phyloP scores from a whole-genome alignment of 1,140 invertebrate species.

The Cydia splendana region DNA sequence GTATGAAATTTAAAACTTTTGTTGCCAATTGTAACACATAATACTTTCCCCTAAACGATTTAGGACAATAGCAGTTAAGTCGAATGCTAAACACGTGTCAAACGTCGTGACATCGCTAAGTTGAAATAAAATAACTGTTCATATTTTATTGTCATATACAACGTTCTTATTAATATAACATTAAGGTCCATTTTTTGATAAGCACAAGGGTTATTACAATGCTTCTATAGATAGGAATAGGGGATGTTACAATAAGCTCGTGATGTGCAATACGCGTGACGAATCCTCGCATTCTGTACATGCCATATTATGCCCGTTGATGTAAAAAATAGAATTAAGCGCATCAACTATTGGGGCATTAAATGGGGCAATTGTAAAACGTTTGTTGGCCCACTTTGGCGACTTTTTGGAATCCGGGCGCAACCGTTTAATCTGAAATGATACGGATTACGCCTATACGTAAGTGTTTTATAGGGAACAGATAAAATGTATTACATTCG shows the following conservation, averaged over 20 bases:
- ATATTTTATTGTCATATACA: conserved; percentile 43
- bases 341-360: conserved; percentile 34
- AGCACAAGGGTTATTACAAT: background rate
- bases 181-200: background rate
- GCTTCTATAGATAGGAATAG: conserved; percentile 11
- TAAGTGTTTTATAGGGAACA: background rate
- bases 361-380: background rate
- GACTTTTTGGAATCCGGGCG: conserved; percentile 15
- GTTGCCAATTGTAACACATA: conserved; percentile 13
- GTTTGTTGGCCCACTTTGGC: conserved; percentile 20
- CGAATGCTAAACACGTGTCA: conserved; percentile 74
- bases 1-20: conserved; percentile 29
- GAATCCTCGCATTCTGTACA: conserved; percentile 57
- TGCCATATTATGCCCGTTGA: conserved; percentile 50
- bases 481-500: background rate
- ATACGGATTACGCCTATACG: conserved; percentile 14
- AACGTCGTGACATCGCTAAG: conserved; percentile 64
- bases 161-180: background rate
- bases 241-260: conserved; percentile 33
- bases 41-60: conserved; percentile 58
- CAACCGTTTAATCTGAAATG: conserved; percentile 8
- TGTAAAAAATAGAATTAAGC: conserved; percentile 71
- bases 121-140: conserved; percentile 63
- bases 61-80: conserved; percentile 68
- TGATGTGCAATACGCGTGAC: conserved; percentile 52